Conservation (phyloP, 1,140 invertebrate genomes). For the Apis dorsata region DNA sequence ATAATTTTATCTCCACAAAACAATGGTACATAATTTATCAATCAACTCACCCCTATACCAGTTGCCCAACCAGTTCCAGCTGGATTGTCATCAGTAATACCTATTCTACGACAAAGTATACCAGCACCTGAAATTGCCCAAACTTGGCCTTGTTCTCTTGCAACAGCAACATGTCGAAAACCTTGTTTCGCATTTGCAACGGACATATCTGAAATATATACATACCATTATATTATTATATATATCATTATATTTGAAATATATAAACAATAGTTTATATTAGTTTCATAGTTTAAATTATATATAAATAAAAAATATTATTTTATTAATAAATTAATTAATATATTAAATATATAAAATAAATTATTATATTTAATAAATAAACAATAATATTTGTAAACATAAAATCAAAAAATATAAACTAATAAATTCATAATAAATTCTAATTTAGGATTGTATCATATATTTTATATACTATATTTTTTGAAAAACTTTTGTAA, state of each 20-base stretch:
- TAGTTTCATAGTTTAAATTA: no score
- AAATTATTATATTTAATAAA: no score
- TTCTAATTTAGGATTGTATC: neutral
- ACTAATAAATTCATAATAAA: neutral
- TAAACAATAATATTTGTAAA: neutral
- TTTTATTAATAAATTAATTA: no score
- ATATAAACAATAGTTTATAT: neutral
- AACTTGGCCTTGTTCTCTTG: constrained; percentile 81
- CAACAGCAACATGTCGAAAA: constrained; percentile 85
- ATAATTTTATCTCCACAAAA: neutral
- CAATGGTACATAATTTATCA: neutral
- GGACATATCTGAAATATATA: constrained; percentile 69
- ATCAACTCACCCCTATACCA: constrained; percentile 83
- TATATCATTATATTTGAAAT: constrained; percentile 63
- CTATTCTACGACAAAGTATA: constrained; percentile 86
- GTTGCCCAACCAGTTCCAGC: constrained; percentile 88
- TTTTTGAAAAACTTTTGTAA: constrained; percentile 22
- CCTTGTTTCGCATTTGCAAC: constrained; percentile 78
- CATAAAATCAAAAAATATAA: neutral
- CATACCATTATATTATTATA: no score
- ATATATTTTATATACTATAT: neutral
- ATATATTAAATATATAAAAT: no score
- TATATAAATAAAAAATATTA: no score
- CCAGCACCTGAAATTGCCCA: constrained; percentile 88
- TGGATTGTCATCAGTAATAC: constrained; percentile 85